phyloP scores from a whole-genome alignment of 2,888 invertebrate species.

The Tetheella fluctuosa region DNA sequence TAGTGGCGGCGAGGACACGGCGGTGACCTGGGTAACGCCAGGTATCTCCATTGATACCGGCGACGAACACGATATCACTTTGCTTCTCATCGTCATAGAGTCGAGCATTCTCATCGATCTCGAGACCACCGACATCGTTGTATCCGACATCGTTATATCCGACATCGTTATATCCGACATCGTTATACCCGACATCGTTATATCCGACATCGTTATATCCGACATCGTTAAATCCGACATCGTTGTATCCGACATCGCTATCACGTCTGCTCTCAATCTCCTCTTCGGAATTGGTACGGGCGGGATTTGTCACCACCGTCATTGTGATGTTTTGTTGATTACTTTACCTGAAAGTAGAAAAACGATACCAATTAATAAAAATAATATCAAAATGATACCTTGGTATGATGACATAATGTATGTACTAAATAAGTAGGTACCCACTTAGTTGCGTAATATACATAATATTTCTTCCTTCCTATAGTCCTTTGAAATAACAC shows the following conservation, averaged over 20 bases:
- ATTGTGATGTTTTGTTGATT: constrained; percentile 50
- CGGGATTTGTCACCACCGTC: constrained; percentile 80
- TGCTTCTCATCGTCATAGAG: constrained; percentile 82
- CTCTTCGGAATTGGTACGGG: constrained; percentile 59
- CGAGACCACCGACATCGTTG: constrained; percentile 41
- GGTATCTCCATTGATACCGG: constrained; percentile 85
- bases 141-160: constrained; percentile 13
- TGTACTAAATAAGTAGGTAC: no score
- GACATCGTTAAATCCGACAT: constrained; percentile 13
- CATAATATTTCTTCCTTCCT: background rate
- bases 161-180: constrained; percentile 20
- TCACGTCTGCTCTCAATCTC: constrained; percentile 53
- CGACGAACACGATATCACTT: constrained; percentile 86
- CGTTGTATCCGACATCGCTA: constrained; percentile 28
- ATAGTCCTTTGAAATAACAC: constrained; percentile 42
- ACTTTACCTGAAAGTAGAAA: constrained; percentile 58
- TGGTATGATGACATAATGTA: no score
- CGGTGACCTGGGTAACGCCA: constrained; percentile 89
- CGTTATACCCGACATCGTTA: constrained; percentile 22
- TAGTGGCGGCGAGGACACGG: constrained; percentile 85
- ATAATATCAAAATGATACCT: no score
- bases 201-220: constrained; percentile 31
- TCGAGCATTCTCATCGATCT: constrained; percentile 56
- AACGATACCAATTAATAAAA: constrained; percentile 10
- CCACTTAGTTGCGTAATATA: no score